Conservation (phyloP, 1,140 invertebrate species). For the Riptortus pedestris region DNA sequence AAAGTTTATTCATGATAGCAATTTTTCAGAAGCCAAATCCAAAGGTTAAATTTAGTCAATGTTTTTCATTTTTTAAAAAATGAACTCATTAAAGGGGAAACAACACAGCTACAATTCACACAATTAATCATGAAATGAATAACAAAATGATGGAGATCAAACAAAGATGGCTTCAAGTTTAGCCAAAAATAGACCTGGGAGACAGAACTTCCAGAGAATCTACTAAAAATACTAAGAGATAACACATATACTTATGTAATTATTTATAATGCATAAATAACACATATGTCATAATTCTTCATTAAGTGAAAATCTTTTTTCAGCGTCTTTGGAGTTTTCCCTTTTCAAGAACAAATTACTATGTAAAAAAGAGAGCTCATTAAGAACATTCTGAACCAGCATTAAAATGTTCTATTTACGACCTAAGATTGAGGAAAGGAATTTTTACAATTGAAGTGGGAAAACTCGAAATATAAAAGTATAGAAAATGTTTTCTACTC, state of each 20-base stretch:
- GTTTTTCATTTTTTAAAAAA: background rate
- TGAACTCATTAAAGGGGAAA: background rate
- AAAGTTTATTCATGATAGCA: background rate
- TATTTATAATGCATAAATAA: background rate
- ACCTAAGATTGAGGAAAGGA: background rate
- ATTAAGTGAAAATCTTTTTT: slow-evolving; percentile 2
- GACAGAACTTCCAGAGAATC: background rate
- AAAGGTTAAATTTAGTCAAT: slow-evolving; percentile 2
- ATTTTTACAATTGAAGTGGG: background rate
- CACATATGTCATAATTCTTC: no score
- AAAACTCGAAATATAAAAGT: slow-evolving; percentile 11
- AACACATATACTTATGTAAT: background rate
- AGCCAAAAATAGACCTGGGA: background rate
- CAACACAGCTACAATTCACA: slow-evolving; percentile 8
- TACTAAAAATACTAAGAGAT: background rate
- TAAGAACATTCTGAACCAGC: background rate
- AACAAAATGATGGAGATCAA: slow-evolving; percentile 8
- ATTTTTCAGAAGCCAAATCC: background rate
- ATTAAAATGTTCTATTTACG: background rate
- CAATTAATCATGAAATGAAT: background rate
- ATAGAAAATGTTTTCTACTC: slow-evolving; percentile 5
- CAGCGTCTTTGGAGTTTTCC: slow-evolving; percentile 9
- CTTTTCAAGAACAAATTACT: background rate
- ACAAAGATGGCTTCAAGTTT: background rate
- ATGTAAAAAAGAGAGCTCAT: background rate